phyloP scores from a whole-genome alignment of 2,797 vertebrate species.

The Siniperca obscura region DNA sequence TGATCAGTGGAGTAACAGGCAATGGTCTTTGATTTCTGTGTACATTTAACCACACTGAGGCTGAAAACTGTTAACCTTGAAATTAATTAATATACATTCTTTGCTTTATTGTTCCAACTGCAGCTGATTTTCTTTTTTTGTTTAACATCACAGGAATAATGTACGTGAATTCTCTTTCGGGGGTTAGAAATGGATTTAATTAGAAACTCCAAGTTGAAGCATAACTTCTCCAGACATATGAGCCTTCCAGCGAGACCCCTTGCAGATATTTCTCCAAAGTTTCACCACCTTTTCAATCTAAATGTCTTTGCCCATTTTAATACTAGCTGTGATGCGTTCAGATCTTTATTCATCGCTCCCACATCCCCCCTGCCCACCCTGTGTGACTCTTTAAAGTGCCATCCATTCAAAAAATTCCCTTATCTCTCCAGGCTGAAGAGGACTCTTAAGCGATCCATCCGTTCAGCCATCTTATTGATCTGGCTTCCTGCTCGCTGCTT shows the following conservation, averaged over 20 bases:
- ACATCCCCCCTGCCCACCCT: slow-evolving; percentile 19
- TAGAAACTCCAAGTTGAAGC: slow-evolving; percentile 13
- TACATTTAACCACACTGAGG: background rate
- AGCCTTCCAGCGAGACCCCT: slow-evolving; percentile 17
- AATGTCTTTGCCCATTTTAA: slow-evolving; percentile 52
- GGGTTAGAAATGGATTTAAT: slow-evolving; percentile 47
- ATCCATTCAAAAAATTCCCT: slow-evolving; percentile 57
- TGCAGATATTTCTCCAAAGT: slow-evolving; percentile 26
- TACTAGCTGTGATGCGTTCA: slow-evolving; percentile 44
- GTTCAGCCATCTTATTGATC: slow-evolving; percentile 74
- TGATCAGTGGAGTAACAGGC: background rate
- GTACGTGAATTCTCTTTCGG: background rate
- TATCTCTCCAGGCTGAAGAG: slow-evolving; percentile 58
- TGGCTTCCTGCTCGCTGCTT: slow-evolving; percentile 64
- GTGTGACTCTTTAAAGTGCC: slow-evolving; percentile 57
- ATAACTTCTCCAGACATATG: slow-evolving; percentile 4
- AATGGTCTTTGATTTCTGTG: background rate
- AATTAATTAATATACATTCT: background rate
- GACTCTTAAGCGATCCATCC: slow-evolving; percentile 65
- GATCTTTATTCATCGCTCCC: slow-evolving; percentile 52
- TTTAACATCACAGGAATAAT: slow-evolving; percentile 12
- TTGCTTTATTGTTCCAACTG: slow-evolving; percentile 10
- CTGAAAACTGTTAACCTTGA: background rate
- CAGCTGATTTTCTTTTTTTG: background rate
- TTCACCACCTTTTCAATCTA: slow-evolving; percentile 39